Evolutionary conservation across 2,797 vertebrate species (phyloP), one percentile per base, ranked within the genome.

Genomic region (Choloepus didactylus): DNA sequence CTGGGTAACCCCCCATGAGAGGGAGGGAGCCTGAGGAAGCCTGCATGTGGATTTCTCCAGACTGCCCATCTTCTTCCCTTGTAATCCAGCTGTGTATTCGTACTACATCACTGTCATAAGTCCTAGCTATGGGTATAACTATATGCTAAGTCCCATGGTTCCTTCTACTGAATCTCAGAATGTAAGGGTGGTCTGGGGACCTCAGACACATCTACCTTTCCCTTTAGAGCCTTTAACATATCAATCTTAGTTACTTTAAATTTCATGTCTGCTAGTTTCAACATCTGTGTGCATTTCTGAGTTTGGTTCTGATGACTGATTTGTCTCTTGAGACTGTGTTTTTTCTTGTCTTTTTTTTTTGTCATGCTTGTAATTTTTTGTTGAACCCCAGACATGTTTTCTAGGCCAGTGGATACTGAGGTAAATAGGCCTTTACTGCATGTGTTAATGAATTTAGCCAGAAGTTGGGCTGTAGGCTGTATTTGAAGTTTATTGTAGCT

Each of bases 201-300:
- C 5, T 12, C 76, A 16, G 16, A 70, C 59, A 93, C 9, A 38
- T 49, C 54, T 56, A 69, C 10, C 9, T 93, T 88, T 90, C 6
- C 51, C n/a, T 86, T 86, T 67, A 89, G 21, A 44, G 14, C 15
- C 27, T 80, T 87, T 91, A 84, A 67, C 84, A 87, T 67, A 87
- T 25, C 89, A 89, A 86, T 12, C 38, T 62, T 6, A 80, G 67
- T 76, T 75, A 93, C 84, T 56, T 73, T 66, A 80, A 96, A 73
- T 75, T 92, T 27, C 25, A 21, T 80, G 23, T 88, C 35, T 93
- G 64, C 51, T 84, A 84, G 44, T 88, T 95, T 18, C 3, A 76
- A 64, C 15, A 88, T 62, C 19, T 87, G 7, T 73, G 35, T 75
- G 35, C 41, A 79, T 80, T 75, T 19, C n/a, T 83, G 35, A 66